These are phyloP conservation scores for Ectemnius lituratus DNA, from an alignment of 2,888 invertebrate genomes.

Conservation along the genomic window DNA sequence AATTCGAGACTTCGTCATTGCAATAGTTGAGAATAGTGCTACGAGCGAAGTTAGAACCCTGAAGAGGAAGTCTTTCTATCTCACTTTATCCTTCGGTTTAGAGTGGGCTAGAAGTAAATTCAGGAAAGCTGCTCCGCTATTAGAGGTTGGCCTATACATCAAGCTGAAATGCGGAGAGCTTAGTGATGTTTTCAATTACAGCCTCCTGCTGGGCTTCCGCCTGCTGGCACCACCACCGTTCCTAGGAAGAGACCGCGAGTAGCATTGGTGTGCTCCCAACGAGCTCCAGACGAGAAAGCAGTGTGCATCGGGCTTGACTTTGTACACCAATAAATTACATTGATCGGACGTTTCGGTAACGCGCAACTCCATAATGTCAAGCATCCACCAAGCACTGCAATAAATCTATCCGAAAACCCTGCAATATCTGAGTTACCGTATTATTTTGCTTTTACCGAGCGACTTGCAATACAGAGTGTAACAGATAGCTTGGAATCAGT, in stretches of 20 bases:
- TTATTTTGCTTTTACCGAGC: too few species aligned
- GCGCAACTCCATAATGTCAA: not conserved
- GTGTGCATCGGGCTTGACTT: constrained; percentile 3
- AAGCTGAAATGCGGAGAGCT: constrained; percentile 16
- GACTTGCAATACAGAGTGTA: too few species aligned
- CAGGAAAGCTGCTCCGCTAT: constrained; percentile 7
- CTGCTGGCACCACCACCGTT: not conserved
- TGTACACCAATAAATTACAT: constrained; percentile 15
- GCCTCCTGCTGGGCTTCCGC: constrained; percentile 4
- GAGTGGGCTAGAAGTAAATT: constrained; percentile 8
- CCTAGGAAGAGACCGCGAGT: not conserved
- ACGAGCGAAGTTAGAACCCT: too few species aligned
- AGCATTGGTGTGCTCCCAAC: too few species aligned
- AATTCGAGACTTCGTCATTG: too few species aligned
- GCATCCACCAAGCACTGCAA: too few species aligned
- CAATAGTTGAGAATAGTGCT: too few species aligned
- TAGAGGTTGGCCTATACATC: constrained; percentile 15
- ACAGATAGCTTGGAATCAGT: too few species aligned
- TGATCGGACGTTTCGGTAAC: constrained; percentile 11
- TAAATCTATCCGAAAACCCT: too few species aligned
- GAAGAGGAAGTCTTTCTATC: too few species aligned
- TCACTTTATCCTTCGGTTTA: too few species aligned
- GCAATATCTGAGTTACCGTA: too few species aligned
- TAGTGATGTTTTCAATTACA: constrained; percentile 33
- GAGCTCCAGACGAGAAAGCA: not conserved